Percentiles rank a stretch among this genome's conserved stretches.
These are phyloP conservation scores for Leistus spinibarbis DNA, from an alignment of 2,888 invertebrate genomes.

Conservation along the genomic window DNA sequence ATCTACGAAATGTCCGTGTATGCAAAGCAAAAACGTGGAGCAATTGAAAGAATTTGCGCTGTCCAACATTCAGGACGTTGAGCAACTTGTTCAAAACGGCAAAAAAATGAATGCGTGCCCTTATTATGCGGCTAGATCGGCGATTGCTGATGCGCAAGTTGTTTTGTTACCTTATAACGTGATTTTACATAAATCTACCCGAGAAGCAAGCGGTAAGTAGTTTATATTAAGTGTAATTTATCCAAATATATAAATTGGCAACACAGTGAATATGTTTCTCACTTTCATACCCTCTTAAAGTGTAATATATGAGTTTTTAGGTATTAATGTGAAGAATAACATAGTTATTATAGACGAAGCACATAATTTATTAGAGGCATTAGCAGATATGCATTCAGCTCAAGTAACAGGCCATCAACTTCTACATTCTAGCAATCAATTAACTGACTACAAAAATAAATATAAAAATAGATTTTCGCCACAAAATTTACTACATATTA, in stretches of 20 bases:
- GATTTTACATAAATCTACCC: constrained; percentile 77
- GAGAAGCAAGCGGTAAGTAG: constrained; percentile 68
- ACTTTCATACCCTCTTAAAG: background rate
- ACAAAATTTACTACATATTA: constrained; percentile 78
- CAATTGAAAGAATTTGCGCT: constrained; percentile 69
- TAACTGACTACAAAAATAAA: constrained; percentile 73
- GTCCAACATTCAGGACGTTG: constrained; percentile 81
- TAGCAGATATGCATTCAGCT: constrained; percentile 84
- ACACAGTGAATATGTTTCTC: background rate
- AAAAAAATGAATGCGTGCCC: constrained; percentile 82
- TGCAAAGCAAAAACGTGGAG: constrained; percentile 66
- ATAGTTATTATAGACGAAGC: constrained; percentile 94
- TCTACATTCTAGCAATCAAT: constrained; percentile 66
- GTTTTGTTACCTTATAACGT: constrained; percentile 80
- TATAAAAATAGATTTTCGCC: constrained; percentile 78
- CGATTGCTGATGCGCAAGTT: constrained; percentile 83
- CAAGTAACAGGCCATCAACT: constrained; percentile 73
- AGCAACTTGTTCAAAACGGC: constrained; percentile 77
- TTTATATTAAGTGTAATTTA: too few relatives aligned
- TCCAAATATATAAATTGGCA: too few relatives aligned
- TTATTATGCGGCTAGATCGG: constrained; percentile 88
- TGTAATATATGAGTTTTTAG: constrained; percentile 45
- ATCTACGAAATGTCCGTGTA: constrained; percentile 70
- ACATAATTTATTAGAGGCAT: constrained; percentile 91
- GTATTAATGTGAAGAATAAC: constrained; percentile 72